Evolutionary conservation across 2,888 invertebrate genomes (phyloP), one percentile per base, ranked within the genome.

Genomic region (Shargacucullia verbasci): DNA sequence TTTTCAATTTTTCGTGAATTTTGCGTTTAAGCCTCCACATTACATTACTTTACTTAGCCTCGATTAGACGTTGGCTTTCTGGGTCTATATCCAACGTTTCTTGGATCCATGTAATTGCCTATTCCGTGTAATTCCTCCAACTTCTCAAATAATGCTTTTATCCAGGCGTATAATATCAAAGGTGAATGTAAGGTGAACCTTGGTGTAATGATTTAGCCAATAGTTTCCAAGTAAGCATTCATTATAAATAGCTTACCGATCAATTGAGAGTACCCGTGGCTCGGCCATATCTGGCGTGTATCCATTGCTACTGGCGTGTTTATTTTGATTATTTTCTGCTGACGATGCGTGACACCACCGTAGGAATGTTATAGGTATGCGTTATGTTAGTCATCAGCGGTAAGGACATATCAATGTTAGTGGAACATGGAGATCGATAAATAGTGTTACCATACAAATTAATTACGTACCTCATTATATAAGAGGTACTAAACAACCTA

Each of bases 181-280:
- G 0, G 27, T 13, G 27, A 12, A 52, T 38, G 6, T 25, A 9
- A 2, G 0, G 27, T 13, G 27, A 12, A 52, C 43, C 7, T 25
- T 41, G 44, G n/a, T 35, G 20, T 43, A 52, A 50, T 54, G 20
- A 54, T 39, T 37, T 25, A 45, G 38, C 29, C 37, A 55, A 54
- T 54, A 39, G 37, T 52, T 70, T 71, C 59, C 9, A 14, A 50
- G 65, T 56, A 71, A 59, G 37, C 35, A 43, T 14, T 55, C 64
- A 70, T 73, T 73, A 65, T 45, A 70, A 60, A 67, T 45, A 52
- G 62, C 62, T 73, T 65, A 60, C 41, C n/a, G 50, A 43, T 59
- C 44, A 55, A 73, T 62, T 60, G 31, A 45, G 59, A 62, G 3
- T 20, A 45, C 40, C 49, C 7, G 38, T 20, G 15, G 27, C 43